phyloP scores from a whole-genome alignment of 2,113 vertebrate genomes.

The Ardeotis arabs region DNA sequence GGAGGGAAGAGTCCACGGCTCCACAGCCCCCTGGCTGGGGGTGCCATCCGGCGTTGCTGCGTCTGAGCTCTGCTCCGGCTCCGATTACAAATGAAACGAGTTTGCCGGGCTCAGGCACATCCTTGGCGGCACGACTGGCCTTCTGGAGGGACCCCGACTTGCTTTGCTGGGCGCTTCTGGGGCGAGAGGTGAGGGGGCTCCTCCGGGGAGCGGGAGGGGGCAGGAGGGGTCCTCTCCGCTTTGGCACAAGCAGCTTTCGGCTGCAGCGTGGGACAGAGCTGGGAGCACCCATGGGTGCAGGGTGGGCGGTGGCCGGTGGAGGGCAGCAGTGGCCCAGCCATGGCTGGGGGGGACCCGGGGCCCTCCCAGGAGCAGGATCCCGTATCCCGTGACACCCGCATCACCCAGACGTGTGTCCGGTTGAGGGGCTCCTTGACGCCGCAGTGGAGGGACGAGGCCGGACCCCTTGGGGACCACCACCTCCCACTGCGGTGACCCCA shows the following conservation, averaged over 20 bases:
- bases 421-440: not conserved
- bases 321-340: not conserved
- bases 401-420: fast-evolving
- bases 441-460: too few species aligned
- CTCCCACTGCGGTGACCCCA: not conserved
- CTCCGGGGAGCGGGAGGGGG: too few species aligned
- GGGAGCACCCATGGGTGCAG: not conserved
- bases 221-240: not conserved
- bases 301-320: not conserved
- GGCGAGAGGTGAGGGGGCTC: not conserved
- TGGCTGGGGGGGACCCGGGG: not conserved
- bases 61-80: not conserved
- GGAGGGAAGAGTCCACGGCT: not conserved
- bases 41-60: not conserved
- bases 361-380: not conserved
- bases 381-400: not conserved
- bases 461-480: not conserved
- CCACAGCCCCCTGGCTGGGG: not conserved
- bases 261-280: too few species aligned
- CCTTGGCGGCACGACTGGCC: not conserved
- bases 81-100: not conserved
- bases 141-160: not conserved
- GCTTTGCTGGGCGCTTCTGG: not conserved
- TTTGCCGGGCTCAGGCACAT: not conserved
- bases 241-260: not conserved